phyloP scores from a whole-genome alignment of 2,797 vertebrate species.

The Oreochromis mossambicus region DNA sequence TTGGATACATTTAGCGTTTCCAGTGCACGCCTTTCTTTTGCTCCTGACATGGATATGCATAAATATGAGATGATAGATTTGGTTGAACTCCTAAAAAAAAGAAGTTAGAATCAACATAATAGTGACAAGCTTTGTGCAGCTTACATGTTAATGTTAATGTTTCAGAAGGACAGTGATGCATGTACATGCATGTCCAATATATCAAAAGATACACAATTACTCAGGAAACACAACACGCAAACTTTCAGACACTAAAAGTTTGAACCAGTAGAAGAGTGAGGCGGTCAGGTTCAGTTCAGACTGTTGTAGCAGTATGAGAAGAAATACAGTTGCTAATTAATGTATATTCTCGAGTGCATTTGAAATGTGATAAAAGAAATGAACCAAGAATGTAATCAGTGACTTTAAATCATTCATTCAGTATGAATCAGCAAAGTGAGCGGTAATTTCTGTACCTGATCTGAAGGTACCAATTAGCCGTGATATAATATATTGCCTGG shows the following conservation, averaged over 20 bases:
- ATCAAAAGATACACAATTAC: neutral
- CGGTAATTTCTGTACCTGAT: neutral
- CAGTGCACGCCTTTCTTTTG: neutral
- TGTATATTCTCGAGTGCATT: neutral
- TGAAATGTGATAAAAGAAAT: neutral
- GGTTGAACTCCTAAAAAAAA: neutral
- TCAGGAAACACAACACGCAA: neutral
- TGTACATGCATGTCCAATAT: neutral
- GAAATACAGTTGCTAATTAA: neutral
- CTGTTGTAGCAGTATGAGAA: neutral
- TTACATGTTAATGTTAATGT: neutral
- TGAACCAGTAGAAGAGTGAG: neutral
- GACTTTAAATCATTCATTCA: neutral
- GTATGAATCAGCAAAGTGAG: neutral
- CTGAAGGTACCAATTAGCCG: neutral
- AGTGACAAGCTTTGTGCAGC: neutral
- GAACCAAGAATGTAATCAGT: neutral
- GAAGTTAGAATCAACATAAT: neutral
- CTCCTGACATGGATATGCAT: neutral
- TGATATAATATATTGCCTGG: neutral
- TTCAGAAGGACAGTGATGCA: neutral
- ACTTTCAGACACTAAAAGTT: neutral
- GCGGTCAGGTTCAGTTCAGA: neutral
- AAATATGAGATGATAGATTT: neutral
- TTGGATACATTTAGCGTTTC: neutral